Evolutionary conservation across 2,888 invertebrate species (phyloP).

Genomic region (Saturnia japonica): DNA sequence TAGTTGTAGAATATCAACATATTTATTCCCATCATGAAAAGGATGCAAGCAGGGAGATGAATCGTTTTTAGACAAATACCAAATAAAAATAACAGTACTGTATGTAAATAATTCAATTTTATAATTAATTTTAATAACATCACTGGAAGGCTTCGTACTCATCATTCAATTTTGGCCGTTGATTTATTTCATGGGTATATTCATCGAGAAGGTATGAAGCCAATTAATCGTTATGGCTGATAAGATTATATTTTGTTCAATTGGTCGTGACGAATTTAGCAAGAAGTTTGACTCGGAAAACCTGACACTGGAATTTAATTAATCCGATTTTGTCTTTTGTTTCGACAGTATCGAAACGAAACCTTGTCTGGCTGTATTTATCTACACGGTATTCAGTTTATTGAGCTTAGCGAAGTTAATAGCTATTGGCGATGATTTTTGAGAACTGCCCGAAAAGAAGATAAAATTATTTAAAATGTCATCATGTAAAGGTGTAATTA

Average conservation of each 20-base stretch:
- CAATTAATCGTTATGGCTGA: conserved; percentile 17
- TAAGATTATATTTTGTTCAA: neutral
- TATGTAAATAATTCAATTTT: neutral
- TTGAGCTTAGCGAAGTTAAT: neutral
- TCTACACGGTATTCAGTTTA: neutral
- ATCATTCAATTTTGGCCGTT: neutral
- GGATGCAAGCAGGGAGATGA: too few species aligned
- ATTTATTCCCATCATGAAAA: too few species aligned
- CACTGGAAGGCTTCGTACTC: neutral
- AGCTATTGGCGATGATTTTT: neutral
- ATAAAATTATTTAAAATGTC: neutral
- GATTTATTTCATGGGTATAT: neutral
- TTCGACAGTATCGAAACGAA: neutral
- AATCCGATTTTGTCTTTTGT: conserved; percentile 1
- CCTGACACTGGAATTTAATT: neutral
- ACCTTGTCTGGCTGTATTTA: neutral
- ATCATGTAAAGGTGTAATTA: too few species aligned
- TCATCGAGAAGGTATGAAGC: conserved; percentile 45
- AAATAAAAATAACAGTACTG: too few species aligned
- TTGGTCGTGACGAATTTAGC: neutral
- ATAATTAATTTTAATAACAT: neutral
- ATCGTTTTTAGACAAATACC: too few species aligned
- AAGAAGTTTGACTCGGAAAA: neutral
- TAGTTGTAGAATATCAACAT: too few species aligned
- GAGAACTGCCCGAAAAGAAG: neutral